A percentile compares a stretch with the other conserved stretches of the same genome.
These are phyloP conservation scores for Ptilorrhoa leucosticta DNA, from an alignment of 2,113 vertebrate species.

Conservation along the genomic window DNA sequence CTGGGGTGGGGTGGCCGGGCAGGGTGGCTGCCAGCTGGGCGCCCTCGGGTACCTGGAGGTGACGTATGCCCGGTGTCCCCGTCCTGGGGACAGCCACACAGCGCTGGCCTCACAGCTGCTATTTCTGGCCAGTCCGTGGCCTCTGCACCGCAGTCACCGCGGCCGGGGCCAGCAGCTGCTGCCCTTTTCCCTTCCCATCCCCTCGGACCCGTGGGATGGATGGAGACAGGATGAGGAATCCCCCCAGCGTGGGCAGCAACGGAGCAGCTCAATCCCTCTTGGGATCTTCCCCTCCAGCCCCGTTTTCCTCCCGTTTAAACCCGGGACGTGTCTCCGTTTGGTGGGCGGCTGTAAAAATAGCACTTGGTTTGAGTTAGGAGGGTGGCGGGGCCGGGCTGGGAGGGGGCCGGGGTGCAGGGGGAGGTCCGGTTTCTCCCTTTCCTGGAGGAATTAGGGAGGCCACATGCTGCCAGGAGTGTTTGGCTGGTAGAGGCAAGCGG, in stretches of 20 bases:
- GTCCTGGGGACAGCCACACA: not conserved
- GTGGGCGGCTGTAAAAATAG: conserved; percentile 77
- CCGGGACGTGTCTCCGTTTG: not conserved
- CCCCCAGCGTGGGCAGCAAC: not conserved
- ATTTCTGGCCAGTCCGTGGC: not conserved
- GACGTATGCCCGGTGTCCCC: not conserved
- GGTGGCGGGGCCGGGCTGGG: conserved; percentile 35
- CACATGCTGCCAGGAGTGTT: conserved; percentile 91
- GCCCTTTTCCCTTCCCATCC: not conserved
- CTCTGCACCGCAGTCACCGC: not conserved
- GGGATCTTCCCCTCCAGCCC: not conserved
- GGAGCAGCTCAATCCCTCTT: not conserved
- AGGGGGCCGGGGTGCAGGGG: not conserved
- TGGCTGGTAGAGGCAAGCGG: conserved; percentile 86
- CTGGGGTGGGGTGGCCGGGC: not conserved
- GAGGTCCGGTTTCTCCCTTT: conserved; percentile 78
- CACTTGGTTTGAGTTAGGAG: conserved; percentile 69
- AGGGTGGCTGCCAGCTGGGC: not conserved
- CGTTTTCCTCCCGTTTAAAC: not conserved
- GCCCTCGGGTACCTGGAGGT: not conserved
- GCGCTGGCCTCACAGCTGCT: not conserved
- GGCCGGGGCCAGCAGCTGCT: not conserved
- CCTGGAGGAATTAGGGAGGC: conserved; percentile 87
- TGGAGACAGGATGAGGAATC: not conserved
- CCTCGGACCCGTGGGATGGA: not conserved